These are phyloP conservation scores for Neosalanx taihuensis DNA, from an alignment of 2,797 vertebrate species.

Conservation along the genomic window DNA sequence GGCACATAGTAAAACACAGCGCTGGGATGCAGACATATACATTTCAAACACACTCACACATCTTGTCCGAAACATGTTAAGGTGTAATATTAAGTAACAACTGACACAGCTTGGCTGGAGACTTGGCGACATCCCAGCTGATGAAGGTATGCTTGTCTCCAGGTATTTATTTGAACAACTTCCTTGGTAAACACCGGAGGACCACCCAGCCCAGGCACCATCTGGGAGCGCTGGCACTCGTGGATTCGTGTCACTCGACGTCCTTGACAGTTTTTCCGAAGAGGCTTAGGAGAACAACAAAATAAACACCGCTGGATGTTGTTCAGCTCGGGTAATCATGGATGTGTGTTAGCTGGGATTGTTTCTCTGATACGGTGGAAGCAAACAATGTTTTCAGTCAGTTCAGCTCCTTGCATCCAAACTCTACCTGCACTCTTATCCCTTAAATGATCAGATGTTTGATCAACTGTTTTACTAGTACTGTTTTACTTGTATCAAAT, in stretches of 20 bases:
- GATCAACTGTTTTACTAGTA: no score
- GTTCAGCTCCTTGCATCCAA: no score
- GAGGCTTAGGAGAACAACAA: constrained; percentile 23
- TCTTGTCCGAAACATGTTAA: constrained; percentile 12
- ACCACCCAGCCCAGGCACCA: constrained; percentile 42
- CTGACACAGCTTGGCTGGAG: constrained; percentile 16
- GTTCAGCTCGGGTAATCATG: no score
- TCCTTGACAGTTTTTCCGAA: constrained; percentile 6
- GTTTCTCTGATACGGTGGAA: neutral
- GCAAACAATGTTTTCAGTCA: no score
- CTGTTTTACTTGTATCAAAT: no score
- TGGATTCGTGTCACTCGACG: constrained; percentile 27
- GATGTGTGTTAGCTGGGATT: neutral
- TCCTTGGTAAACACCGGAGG: constrained; percentile 36
- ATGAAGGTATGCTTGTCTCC: constrained; percentile 28
- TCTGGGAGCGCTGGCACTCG: constrained; percentile 22
- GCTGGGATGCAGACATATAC: neutral
- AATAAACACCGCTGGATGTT: constrained; percentile 12
- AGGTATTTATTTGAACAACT: constrained; percentile 41
- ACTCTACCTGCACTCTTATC: no score
- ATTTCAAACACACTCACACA: neutral
- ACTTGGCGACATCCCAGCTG: constrained; percentile 29
- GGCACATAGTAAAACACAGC: no score
- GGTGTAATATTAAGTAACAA: neutral
- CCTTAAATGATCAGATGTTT: no score